A percentile compares a stretch with the other conserved stretches of the same genome.
These are phyloP conservation scores for Platerodrilus igneus DNA, from an alignment of 2,888 invertebrate genomes.

Conservation along the genomic window DNA sequence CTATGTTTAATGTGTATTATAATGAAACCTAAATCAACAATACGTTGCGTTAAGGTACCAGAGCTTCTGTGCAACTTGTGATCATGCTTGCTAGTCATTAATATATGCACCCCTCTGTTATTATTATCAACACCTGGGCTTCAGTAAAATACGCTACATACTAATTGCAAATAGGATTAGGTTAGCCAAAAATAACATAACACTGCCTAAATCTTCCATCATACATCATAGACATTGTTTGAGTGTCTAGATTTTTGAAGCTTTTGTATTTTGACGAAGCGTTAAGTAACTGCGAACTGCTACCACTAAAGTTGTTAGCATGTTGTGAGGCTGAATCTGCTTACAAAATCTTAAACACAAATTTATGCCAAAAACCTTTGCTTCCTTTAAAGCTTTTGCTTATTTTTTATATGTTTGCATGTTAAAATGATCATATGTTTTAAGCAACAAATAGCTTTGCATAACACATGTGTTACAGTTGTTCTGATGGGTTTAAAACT, in stretches of 20 bases:
- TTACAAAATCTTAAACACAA: slow-evolving; percentile 25
- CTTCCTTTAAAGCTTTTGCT: slow-evolving; percentile 30
- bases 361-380: slow-evolving; percentile 23
- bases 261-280: slow-evolving; percentile 27
- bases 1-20: background rate
- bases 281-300: slow-evolving; percentile 43
- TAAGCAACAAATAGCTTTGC: slow-evolving; percentile 27
- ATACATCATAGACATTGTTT: slow-evolving; percentile 8
- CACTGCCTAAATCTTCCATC: slow-evolving; percentile 3
- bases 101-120: slow-evolving; percentile 26
- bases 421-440: slow-evolving; percentile 21
- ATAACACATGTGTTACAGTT: slow-evolving; percentile 32
- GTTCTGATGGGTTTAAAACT: slow-evolving; percentile 35
- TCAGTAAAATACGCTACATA: slow-evolving; percentile 15
- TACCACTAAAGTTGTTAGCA: slow-evolving; percentile 50
- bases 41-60: slow-evolving; percentile 38
- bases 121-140: slow-evolving; percentile 22
- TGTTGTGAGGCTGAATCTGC: slow-evolving; percentile 47
- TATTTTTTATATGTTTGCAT: slow-evolving; percentile 30
- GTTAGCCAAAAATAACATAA: slow-evolving; percentile 10
- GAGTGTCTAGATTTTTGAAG: slow-evolving; percentile 20
- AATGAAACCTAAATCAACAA: slow-evolving; percentile 12
- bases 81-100: slow-evolving; percentile 39
- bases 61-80: slow-evolving; percentile 42
- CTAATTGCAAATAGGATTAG: slow-evolving; percentile 12